Evolutionary conservation across 2,888 invertebrate species (phyloP).

Genomic region (Limnephilus marmoratus): DNA sequence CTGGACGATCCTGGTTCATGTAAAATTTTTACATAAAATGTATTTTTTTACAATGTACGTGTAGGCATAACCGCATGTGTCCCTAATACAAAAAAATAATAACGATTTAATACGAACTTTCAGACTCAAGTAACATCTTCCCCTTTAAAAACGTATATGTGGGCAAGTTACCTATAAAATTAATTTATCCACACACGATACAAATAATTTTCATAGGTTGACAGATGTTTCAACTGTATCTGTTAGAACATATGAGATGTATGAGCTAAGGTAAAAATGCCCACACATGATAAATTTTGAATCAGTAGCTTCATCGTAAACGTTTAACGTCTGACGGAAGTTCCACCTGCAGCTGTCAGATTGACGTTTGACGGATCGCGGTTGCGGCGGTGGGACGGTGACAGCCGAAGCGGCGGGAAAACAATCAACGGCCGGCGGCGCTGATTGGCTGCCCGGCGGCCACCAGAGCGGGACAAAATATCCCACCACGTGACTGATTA

Average conservation of each 20-base stretch:
- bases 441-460: constrained; percentile 42
- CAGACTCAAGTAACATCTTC: no score
- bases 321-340: neutral
- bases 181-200: no score
- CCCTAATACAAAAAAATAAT: no score
- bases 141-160: no score
- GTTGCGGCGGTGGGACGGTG: constrained; percentile 42
- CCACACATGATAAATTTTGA: neutral
- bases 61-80: no score
- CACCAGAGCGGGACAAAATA: constrained; percentile 48
- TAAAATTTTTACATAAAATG: no score
- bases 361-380: constrained; percentile 43
- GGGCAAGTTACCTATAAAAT: no score
- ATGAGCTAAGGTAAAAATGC: neutral
- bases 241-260: neutral
- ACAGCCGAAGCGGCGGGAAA: constrained; percentile 45
- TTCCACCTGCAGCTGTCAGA: neutral
- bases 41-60: no score
- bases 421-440: constrained; percentile 48
- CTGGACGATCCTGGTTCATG: no score
- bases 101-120: no score
- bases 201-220: no score
- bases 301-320: neutral
- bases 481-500: constrained; percentile 46
- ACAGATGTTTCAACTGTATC: no score